Percentiles rank a stretch among this genome's conserved stretches.
phyloP scores from a whole-genome alignment of 2,113 vertebrate genomes.

The Aspiorhynchus laticeps region DNA sequence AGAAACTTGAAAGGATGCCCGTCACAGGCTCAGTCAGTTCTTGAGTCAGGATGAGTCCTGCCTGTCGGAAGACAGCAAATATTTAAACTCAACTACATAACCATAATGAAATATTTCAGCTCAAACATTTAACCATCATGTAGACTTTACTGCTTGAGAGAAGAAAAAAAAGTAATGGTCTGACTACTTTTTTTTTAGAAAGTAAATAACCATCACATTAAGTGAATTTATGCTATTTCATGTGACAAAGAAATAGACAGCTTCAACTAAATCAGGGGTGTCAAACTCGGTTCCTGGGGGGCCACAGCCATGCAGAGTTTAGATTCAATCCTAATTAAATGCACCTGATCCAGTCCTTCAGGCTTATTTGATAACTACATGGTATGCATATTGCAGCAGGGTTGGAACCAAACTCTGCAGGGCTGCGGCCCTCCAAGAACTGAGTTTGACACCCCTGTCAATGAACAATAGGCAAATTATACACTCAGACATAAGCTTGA shows the following conservation, averaged over 20 bases:
- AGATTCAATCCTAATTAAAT: too few species aligned
- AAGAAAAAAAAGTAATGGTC: not conserved
- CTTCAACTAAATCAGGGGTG: not conserved
- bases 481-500: too few species aligned
- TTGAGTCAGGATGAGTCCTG: slow-evolving; percentile 39
- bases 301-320: too few species aligned
- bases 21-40: slow-evolving; percentile 53
- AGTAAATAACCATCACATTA: not conserved
- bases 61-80: slow-evolving; percentile 35
- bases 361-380: too few species aligned
- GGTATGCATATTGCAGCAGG: too few species aligned
- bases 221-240: not conserved
- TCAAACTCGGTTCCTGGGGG: too few species aligned
- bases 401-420: too few species aligned
- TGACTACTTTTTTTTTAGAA: not conserved
- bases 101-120: not conserved
- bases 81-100: not conserved
- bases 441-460: too few species aligned
- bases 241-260: not conserved
- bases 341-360: too few species aligned
- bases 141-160: not conserved
- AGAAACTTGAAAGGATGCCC: slow-evolving; percentile 56
- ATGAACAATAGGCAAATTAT: too few species aligned
- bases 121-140: too few species aligned
- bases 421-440: too few species aligned